Evolutionary conservation across 2,888 invertebrate species (phyloP), one percentile per base, ranked within the genome.

Genomic region (Andricus curvator): DNA sequence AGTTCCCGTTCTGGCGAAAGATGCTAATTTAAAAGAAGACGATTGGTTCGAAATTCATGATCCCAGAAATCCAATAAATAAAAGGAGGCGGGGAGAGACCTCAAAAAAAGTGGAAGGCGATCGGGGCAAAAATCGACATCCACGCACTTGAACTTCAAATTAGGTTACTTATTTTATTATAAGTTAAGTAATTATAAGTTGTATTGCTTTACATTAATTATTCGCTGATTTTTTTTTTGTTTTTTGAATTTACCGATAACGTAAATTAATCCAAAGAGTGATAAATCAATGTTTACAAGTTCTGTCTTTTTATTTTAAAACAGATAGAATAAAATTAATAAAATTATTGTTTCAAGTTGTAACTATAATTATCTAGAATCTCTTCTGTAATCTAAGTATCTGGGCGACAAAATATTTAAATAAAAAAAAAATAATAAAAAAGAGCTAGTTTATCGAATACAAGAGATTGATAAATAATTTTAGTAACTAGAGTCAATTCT

Each of bases 41-140:
- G 99, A 99, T 88, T 98, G 99, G 97, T 99, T 98, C 91, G 98
- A 99, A 91, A 70, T 77, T 62, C 97, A 96, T 89, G 99, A 99
- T 93, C 99, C 99, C 0, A 94, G 99, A 84, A 99, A 99, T 94
- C 97, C 98, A 0, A 93, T 99, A 6, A 99, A 98, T 88, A 97
- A 98, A 93, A 94, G 99, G 77, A 95, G 98, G 91, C 94, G 99
- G 78, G 98, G 92, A 22, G 92, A 92, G 83, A 88, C 83, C 25
- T 81, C 41, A 17, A 78, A 8, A 84, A 83, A 65, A 29, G 51
- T 33, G 8, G 70, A 70, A 29, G n/a, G 41, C 13, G 48, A 68
- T 48, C 68, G 68, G 4, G 20, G 37, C 13, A 74, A 33, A 74
- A 33, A 56, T 56, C 74, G 74, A 56, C 74, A 33, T n/a, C 56